A percentile compares a stretch with the other conserved stretches of the same genome.
phyloP scores from a whole-genome alignment of 2,113 vertebrate species.

The Serinus canaria region DNA sequence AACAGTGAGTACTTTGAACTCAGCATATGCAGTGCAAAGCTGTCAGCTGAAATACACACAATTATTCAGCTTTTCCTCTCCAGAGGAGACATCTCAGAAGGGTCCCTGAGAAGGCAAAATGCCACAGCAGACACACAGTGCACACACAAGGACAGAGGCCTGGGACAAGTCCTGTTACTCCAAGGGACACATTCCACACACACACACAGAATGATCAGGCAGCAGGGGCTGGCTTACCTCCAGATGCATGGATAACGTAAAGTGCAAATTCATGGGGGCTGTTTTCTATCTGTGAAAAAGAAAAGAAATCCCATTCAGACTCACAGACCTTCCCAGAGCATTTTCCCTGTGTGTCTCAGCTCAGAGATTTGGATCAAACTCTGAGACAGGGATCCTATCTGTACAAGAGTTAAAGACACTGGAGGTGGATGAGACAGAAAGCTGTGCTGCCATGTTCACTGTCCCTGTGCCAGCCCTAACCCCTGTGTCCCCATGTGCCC shows the following conservation, averaged over 20 bases:
- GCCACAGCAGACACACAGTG: not conserved
- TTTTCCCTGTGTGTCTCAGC: not conserved
- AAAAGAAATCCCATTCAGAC: not conserved
- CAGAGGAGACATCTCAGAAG: not conserved
- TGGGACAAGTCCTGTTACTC: accelerated
- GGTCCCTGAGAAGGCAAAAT: not conserved
- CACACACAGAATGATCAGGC: not conserved
- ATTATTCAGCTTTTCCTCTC: too few species aligned
- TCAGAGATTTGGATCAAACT: not conserved
- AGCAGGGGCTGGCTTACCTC: slow-evolving; percentile 75
- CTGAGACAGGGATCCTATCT: not conserved
- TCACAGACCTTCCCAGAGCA: not conserved
- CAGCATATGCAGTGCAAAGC: not conserved
- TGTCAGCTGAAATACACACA: not conserved
- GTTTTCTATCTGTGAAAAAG: slow-evolving; percentile 85
- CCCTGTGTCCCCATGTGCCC: accelerated
- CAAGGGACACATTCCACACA: not conserved
- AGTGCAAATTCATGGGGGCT: slow-evolving; percentile 88
- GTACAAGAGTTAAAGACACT: too few species aligned
- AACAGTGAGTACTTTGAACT: not conserved
- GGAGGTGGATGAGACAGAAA: not conserved
- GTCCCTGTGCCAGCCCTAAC: not conserved
- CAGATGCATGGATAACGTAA: slow-evolving; percentile 87
- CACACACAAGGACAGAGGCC: not conserved
- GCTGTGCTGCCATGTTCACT: not conserved